These are phyloP conservation scores for Ciona savignyi DNA, from an alignment of 23 tunicate genomes.

Conservation along the genomic window DNA sequence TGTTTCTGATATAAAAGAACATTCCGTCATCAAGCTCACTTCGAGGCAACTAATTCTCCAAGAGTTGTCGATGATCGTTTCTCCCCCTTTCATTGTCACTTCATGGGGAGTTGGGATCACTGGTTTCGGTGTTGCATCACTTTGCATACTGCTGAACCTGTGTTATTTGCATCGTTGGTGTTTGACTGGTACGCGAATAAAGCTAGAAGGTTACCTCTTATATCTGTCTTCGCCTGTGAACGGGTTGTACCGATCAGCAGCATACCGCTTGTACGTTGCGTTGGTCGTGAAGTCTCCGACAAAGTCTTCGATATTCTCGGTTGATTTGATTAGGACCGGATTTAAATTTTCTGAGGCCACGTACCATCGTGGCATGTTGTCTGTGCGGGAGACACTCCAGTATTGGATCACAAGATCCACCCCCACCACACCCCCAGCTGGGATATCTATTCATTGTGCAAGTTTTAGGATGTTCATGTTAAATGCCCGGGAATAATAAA, in stretches of 20 bases:
- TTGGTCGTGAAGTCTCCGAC: slow-evolving; percentile 25
- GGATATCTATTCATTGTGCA: no score
- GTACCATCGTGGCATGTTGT: slow-evolving; percentile 62
- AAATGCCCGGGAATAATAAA: no score
- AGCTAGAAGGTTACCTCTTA: slow-evolving; percentile 41
- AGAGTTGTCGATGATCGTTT: neutral
- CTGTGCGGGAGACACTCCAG: slow-evolving; percentile 77
- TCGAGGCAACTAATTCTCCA: slow-evolving; percentile 15
- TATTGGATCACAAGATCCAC: slow-evolving; percentile 39
- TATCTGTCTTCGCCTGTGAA: slow-evolving; percentile 44
- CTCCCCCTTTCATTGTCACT: neutral
- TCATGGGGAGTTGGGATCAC: slow-evolving; percentile 31
- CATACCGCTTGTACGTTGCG: slow-evolving; percentile 63
- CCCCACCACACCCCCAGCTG: no score
- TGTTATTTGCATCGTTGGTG: no score
- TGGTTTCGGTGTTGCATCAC: slow-evolving; percentile 7
- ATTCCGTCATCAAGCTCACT: neutral
- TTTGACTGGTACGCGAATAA: no score
- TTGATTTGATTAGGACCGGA: slow-evolving; percentile 6
- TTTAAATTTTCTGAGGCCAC: slow-evolving; percentile 4
- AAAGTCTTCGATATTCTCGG: slow-evolving; percentile 27
- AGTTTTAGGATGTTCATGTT: no score
- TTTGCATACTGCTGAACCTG: neutral
- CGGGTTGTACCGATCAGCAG: slow-evolving; percentile 49
- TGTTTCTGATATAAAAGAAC: slow-evolving; percentile 1